Percentiles rank a stretch among this genome's conserved stretches.
phyloP scores from a whole-genome alignment of 2,113 vertebrate genomes.

The Cebidichthys violaceus region DNA sequence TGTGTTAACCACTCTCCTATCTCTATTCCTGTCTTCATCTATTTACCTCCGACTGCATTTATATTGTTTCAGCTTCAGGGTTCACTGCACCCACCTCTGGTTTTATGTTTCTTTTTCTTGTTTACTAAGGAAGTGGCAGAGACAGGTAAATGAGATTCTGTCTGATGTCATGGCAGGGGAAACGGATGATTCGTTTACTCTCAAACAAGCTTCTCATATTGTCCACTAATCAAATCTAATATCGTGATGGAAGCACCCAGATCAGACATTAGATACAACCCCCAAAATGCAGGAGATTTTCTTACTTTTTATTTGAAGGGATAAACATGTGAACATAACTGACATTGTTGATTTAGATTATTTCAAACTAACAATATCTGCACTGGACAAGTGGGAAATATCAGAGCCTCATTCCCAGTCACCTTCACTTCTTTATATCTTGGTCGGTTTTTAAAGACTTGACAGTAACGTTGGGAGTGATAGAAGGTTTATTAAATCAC shows the following conservation, averaged over 20 bases:
- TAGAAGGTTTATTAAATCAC: background rate
- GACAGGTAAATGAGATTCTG: slow-evolving; percentile 24
- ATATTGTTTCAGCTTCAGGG: slow-evolving; percentile 14
- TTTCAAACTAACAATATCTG: background rate
- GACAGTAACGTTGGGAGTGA: background rate
- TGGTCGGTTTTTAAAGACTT: background rate
- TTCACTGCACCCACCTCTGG: slow-evolving; percentile 28
- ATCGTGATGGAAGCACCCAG: background rate
- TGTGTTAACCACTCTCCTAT: slow-evolving; percentile 24
- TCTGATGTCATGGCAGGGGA: slow-evolving; percentile 3
- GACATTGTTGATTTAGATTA: background rate
- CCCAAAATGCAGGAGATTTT: background rate
- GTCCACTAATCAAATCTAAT: slow-evolving; percentile 22
- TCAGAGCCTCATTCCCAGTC: background rate
- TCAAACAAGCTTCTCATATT: background rate
- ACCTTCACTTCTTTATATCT: background rate
- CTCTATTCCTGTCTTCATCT: slow-evolving; percentile 15
- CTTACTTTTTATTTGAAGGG: background rate
- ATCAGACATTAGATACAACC: background rate
- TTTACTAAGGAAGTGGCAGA: slow-evolving; percentile 30
- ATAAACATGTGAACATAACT: background rate
- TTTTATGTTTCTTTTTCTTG: slow-evolving; percentile 29
- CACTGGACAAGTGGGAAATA: background rate
- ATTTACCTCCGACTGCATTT: slow-evolving; percentile 34
- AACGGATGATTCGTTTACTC: slow-evolving; percentile 16